phyloP scores from a whole-genome alignment of 1,140 invertebrate species.

The Stegodyphus mimosarum region DNA sequence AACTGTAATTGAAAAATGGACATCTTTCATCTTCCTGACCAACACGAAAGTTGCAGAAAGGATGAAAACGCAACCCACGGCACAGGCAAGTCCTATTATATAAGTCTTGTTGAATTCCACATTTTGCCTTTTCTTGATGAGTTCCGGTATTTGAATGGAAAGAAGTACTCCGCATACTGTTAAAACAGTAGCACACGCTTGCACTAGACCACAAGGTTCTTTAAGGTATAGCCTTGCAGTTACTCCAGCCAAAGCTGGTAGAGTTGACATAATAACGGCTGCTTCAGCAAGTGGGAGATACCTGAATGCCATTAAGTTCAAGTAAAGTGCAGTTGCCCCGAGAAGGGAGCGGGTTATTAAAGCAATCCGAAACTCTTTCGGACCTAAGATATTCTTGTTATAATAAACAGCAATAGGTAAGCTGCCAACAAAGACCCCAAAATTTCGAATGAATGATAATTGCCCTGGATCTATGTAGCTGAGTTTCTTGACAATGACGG shows the following conservation, averaged over 20 bases:
- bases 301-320: conserved; percentile 72
- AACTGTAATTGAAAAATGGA: conserved; percentile 92
- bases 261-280: conserved; percentile 88
- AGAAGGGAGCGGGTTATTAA: not conserved
- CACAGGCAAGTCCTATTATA: conserved; percentile 83
- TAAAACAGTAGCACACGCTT: conserved; percentile 81
- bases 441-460: conserved; percentile 82
- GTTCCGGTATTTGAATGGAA: conserved; percentile 76
- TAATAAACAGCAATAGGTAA: conserved; percentile 84
- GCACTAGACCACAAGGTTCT: conserved; percentile 71
- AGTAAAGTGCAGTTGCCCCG: not conserved
- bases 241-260: conserved; percentile 89
- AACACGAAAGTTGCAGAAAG: conserved; percentile 73
- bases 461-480: conserved; percentile 83
- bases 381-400: conserved; percentile 78
- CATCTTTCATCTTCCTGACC: conserved; percentile 82
- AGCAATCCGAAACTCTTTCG: conserved; percentile 74
- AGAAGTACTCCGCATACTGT: conserved; percentile 85
- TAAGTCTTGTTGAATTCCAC: conserved; percentile 22
- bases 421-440: conserved; percentile 85
- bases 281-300: conserved; percentile 91
- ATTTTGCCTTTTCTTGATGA: conserved; percentile 30
- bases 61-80: conserved; percentile 70
- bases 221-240: conserved; percentile 88
- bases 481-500: conserved; percentile 86